Base-by-base conservation (phyloP, 2,888 invertebrate species). In the Drepanosiphum platanoidis region DNA sequence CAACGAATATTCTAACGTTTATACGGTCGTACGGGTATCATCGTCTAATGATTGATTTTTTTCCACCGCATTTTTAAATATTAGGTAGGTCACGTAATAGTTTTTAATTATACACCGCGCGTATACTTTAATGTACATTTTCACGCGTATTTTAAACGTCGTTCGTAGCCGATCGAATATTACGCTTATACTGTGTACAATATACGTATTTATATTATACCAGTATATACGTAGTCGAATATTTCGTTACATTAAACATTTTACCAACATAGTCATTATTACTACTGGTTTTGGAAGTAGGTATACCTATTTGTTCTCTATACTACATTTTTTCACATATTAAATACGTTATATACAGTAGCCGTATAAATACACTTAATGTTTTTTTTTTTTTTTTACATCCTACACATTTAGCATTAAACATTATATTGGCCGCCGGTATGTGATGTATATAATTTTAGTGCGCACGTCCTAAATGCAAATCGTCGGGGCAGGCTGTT, bases 291-390 rank as follows among this genome's bases (percentile, higher is more conserved):
- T n/a, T n/a, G n/a, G n/a, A n/a, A n/a, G n/a, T n/a, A n/a, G n/a
- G n/a, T n/a, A n/a, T n/a, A 46, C 22, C 0, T 22, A 22, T 3
- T 3, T 52, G 22, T 52, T 18, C 7, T 18, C 22, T 52, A 52
- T 52, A 18, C 18, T 52, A 52, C 22, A 52, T 52, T 18, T 52
- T 18, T 52, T 18, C 46, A 72, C 52, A 52, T 46, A 22, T 52
- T 52, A n/a, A 75, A n/a, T n/a, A n/a, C n/a, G n/a, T n/a, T 22
- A 18, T 30, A 74, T 74, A 46, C 72, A 74, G 30, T 74, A 74
- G 72, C 72, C 32, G 13, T 42, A 42, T 9, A 1, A 32, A 46
- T 30, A 46, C 15, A 30, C 18, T 30, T 32, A 22, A 74, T 32
- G 15, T 74, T 22, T 46, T 9, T 72, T 46, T 22, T 32, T 8